Evolutionary conservation across 2,888 invertebrate genomes (phyloP).

Genomic region (Agrilus biguttatus): DNA sequence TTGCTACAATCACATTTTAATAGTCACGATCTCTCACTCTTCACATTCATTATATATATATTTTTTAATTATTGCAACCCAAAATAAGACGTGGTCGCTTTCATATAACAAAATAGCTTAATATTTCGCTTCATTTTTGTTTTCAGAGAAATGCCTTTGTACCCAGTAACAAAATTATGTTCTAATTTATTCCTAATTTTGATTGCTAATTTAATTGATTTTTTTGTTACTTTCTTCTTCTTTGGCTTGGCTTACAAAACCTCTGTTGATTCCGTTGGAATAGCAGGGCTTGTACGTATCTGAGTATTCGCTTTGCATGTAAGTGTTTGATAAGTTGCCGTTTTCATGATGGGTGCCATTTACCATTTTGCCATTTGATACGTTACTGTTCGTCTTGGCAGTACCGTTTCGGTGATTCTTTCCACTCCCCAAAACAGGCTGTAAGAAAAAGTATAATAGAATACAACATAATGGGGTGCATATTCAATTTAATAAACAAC

Average conservation of each 20-base stretch:
- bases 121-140: too few species aligned
- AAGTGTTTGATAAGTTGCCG: conserved; percentile 27
- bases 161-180: neutral
- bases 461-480: too few species aligned
- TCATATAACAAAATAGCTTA: too few species aligned
- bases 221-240: neutral
- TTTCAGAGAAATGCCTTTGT: neutral
- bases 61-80: too few species aligned
- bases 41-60: too few species aligned
- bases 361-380: conserved; percentile 23
- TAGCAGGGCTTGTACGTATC: conserved; percentile 46
- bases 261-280: conserved; percentile 47
- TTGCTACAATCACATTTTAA: too few species aligned
- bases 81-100: too few species aligned
- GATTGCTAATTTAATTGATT: neutral
- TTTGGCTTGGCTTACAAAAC: conserved; percentile 35
- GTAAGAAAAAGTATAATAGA: conserved; percentile 17
- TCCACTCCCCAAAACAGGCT: conserved; percentile 49
- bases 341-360: conserved; percentile 29
- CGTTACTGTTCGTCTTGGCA: conserved; percentile 11
- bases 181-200: neutral
- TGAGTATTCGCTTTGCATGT: conserved; percentile 38
- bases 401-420: conserved; percentile 1
- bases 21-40: neutral
- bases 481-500: neutral